phyloP scores from a whole-genome alignment of 2,888 invertebrate species.

The Rhorus exstirpatorius region DNA sequence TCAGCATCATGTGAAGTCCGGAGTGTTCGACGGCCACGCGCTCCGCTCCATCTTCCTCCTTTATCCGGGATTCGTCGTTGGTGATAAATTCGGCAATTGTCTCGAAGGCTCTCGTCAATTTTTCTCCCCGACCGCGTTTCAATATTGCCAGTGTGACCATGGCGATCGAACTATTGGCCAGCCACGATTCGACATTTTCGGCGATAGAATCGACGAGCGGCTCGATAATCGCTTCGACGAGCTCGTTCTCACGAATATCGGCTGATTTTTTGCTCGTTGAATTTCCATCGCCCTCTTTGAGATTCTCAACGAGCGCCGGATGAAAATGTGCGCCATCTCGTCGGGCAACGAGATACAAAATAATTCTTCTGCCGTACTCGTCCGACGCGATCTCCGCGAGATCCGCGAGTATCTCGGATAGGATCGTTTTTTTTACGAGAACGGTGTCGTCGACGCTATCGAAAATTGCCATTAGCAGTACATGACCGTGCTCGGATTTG shows the following conservation, averaged over 20 bases:
- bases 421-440: slow-evolving; percentile 93
- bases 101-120: slow-evolving; percentile 85
- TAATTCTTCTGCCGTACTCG: slow-evolving; percentile 94
- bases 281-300: slow-evolving; percentile 92
- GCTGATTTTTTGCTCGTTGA: slow-evolving; percentile 92
- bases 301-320: slow-evolving; percentile 91
- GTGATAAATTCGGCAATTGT: slow-evolving; percentile 86
- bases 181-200: slow-evolving; percentile 89
- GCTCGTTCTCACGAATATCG: slow-evolving; percentile 89
- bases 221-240: slow-evolving; percentile 89
- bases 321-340: slow-evolving; percentile 94
- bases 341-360: slow-evolving; percentile 95
- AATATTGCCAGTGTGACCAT: slow-evolving; percentile 91
- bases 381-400: slow-evolving; percentile 90
- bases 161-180: slow-evolving; percentile 90
- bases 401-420: slow-evolving; percentile 91
- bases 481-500: slow-evolving; percentile 95
- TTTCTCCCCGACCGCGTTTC: slow-evolving; percentile 88
- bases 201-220: slow-evolving; percentile 88
- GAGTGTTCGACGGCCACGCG: slow-evolving; percentile 90
- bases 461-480: slow-evolving; percentile 93
- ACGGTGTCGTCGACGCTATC: slow-evolving; percentile 98
- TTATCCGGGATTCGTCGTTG: slow-evolving; percentile 88
- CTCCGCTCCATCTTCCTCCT: slow-evolving; percentile 81
- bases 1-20: slow-evolving; percentile 92